These are phyloP conservation scores for Sceloporus tristichus DNA, from an alignment of 2,113 vertebrate species.

Conservation along the genomic window DNA sequence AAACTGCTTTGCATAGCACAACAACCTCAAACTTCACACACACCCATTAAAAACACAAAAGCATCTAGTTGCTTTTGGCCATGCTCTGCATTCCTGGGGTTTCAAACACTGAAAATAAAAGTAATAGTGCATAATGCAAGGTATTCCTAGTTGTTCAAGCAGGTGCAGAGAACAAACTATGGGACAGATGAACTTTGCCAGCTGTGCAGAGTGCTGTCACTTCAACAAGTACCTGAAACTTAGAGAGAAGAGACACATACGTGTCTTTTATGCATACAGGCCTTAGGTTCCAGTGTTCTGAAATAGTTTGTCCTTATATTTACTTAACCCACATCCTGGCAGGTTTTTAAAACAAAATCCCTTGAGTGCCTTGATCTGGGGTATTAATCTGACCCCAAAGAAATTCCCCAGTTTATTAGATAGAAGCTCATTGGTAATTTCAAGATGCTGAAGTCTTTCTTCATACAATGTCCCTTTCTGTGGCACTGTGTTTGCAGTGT, in stretches of 20 bases:
- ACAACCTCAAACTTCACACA: background rate
- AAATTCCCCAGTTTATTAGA: too few relatives aligned
- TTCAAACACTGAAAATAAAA: background rate
- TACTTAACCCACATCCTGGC: too few relatives aligned
- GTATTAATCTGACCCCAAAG: too few relatives aligned
- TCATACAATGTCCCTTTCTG: too few relatives aligned
- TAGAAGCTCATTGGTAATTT: too few relatives aligned
- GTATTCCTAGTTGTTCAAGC: background rate
- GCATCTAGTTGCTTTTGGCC: background rate
- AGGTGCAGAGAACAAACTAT: background rate
- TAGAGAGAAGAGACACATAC: background rate
- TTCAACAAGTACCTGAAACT: background rate
- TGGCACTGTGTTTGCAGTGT: too few relatives aligned
- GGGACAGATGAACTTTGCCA: background rate
- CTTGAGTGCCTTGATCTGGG: too few relatives aligned
- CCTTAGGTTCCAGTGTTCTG: background rate
- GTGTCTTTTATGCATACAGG: background rate
- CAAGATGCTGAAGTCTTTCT: too few relatives aligned
- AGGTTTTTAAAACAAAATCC: too few relatives aligned
- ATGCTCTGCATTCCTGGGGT: background rate
- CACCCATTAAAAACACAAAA: background rate
- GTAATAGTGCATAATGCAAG: background rate
- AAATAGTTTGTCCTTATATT: too few relatives aligned
- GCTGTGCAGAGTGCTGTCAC: background rate
- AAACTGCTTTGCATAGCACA: constrained; percentile 20